Conservation (phyloP, 2,888 invertebrate genomes). For the Drosophila prostipennis region DNA sequence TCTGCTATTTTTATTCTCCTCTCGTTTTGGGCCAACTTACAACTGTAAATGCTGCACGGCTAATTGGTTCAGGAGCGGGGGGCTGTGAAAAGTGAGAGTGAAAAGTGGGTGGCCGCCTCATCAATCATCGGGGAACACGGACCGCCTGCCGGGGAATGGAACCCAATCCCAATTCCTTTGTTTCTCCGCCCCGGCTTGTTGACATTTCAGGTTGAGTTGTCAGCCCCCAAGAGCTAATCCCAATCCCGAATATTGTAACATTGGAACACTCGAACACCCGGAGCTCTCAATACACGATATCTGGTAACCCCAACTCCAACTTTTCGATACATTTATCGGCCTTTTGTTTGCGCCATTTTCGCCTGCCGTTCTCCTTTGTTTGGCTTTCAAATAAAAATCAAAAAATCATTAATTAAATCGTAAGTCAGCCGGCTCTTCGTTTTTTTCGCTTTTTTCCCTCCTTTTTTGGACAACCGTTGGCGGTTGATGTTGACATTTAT, state of each 20-base stretch:
- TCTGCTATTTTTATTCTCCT: background rate
- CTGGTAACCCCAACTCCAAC: too few species aligned
- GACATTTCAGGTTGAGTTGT: conserved; percentile 57
- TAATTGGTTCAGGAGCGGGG: conserved; percentile 31
- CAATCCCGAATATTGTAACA: background rate
- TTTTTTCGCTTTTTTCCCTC: too few species aligned
- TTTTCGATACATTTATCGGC: conserved; percentile 2
- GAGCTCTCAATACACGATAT: background rate
- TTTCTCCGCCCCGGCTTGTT: conserved; percentile 27
- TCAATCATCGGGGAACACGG: conserved; percentile 45
- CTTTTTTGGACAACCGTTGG: background rate
- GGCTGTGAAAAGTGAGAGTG: background rate
- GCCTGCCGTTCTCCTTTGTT: conserved; percentile 12
- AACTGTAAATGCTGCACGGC: conserved; percentile 46
- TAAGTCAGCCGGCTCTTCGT: conserved; percentile 2
- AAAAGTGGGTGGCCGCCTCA: conserved; percentile 12
- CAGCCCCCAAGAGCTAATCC: conserved; percentile 19
- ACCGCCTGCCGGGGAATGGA: conserved; percentile 30
- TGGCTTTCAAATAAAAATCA: conserved; percentile 55
- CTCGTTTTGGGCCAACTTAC: conserved; percentile 23
- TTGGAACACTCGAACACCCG: background rate
- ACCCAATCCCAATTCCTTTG: conserved; percentile 7
- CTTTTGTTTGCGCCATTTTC: background rate
- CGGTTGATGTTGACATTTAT: conserved; percentile 46
- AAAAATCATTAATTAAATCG: conserved; percentile 65